phyloP scores from a whole-genome alignment of 2,797 vertebrate genomes.

The Taenioides sp. region DNA sequence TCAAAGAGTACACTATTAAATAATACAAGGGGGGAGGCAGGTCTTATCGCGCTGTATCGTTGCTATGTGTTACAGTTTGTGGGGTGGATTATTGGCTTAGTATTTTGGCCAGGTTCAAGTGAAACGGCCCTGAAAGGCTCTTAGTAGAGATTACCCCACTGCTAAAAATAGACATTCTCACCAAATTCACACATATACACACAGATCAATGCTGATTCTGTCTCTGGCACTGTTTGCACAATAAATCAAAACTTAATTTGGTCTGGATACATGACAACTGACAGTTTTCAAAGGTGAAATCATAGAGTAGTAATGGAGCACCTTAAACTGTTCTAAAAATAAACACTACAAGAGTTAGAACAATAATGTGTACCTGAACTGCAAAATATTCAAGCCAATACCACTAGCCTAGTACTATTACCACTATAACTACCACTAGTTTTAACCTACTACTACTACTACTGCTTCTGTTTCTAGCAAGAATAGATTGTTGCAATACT shows the following conservation, averaged over 20 bases:
- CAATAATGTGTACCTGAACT: too few relatives aligned
- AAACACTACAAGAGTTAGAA: too few relatives aligned
- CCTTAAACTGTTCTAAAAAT: too few relatives aligned
- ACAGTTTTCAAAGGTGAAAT: neutral
- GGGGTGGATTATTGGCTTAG: slow-evolving; percentile 91
- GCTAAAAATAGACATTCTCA: slow-evolving; percentile 91
- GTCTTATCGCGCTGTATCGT: slow-evolving; percentile 40
- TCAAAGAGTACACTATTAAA: slow-evolving; percentile 59
- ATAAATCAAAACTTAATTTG: neutral
- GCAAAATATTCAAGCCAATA: too few relatives aligned
- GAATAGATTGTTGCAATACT: too few relatives aligned
- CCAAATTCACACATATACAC: slow-evolving; percentile 27
- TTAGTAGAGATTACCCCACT: slow-evolving; percentile 90
- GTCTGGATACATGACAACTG: neutral
- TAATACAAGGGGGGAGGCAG: slow-evolving; percentile 56
- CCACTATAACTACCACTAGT: too few relatives aligned
- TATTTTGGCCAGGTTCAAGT: slow-evolving; percentile 93
- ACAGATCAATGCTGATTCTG: slow-evolving; percentile 61
- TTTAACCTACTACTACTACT: too few relatives aligned
- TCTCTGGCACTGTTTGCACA: slow-evolving; percentile 56
- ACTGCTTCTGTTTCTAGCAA: too few relatives aligned
- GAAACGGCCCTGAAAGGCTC: slow-evolving; percentile 88
- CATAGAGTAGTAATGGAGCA: neutral
- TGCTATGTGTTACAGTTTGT: slow-evolving; percentile 39
- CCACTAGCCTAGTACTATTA: too few relatives aligned